Percentiles rank a stretch among this genome's conserved stretches.
Evolutionary conservation across 2,888 invertebrate species (phyloP).

Genomic region (Chymomyza amoena): DNA sequence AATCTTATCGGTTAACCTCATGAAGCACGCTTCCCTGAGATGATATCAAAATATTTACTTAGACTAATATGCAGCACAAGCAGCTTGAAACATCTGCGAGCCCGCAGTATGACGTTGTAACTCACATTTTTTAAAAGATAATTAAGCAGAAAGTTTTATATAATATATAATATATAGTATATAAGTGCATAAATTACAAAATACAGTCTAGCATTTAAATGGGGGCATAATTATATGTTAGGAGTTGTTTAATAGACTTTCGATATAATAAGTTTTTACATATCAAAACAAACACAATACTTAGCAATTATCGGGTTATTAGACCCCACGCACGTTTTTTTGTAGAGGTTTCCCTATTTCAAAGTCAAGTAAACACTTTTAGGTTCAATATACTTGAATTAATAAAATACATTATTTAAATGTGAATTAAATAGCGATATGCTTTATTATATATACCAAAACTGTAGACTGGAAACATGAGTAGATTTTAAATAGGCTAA

Average conservation of each 20-base stretch:
- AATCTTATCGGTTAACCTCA: background rate
- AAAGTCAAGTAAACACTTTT: background rate
- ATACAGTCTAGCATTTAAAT: background rate
- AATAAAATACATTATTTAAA: background rate
- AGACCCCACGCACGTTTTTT: background rate
- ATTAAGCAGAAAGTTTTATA: background rate
- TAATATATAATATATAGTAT: background rate
- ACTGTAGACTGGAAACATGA: background rate
- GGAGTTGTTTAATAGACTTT: background rate
- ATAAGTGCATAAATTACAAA: background rate
- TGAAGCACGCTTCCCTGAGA: conserved; percentile 35
- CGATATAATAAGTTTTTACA: too few species aligned
- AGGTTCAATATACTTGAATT: background rate
- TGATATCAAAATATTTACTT: conserved; percentile 37
- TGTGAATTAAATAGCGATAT: background rate
- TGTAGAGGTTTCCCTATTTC: background rate
- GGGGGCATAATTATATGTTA: background rate
- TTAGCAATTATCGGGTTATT: background rate
- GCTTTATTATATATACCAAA: background rate
- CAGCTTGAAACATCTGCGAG: background rate
- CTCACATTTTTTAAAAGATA: background rate
- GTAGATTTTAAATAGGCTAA: background rate
- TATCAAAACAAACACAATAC: too few species aligned
- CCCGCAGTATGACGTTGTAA: background rate
- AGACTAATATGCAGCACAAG: conserved; percentile 3